A percentile compares a stretch with the other conserved stretches of the same genome.
These are phyloP conservation scores for Psophia crepitans DNA, from an alignment of 2,113 vertebrate species.

Conservation along the genomic window DNA sequence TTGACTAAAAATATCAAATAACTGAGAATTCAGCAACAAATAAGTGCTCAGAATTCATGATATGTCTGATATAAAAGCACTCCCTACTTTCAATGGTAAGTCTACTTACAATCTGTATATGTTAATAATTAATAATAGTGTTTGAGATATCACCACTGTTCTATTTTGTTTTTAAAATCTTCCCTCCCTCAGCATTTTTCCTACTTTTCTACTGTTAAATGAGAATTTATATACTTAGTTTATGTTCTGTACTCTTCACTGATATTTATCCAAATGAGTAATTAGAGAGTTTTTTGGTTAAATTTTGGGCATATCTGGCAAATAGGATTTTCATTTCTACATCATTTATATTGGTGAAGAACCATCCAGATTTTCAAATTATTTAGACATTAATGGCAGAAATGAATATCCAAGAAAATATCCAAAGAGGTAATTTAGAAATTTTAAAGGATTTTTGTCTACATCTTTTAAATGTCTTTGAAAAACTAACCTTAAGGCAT, in stretches of 20 bases:
- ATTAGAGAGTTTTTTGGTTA: background rate
- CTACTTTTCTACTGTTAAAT: background rate
- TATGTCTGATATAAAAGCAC: background rate
- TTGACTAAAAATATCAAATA: background rate
- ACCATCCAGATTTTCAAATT: background rate
- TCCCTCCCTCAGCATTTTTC: background rate
- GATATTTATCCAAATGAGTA: background rate
- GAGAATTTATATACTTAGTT: background rate
- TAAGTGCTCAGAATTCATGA: background rate
- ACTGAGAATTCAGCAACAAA: background rate
- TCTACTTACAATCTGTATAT: background rate
- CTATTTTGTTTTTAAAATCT: background rate
- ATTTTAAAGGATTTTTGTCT: background rate
- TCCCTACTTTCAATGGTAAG: fast-evolving
- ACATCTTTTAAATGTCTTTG: background rate
- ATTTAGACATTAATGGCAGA: background rate
- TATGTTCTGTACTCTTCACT: background rate
- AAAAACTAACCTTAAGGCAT: background rate
- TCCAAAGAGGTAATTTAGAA: background rate
- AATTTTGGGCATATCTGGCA: background rate
- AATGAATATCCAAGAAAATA: background rate
- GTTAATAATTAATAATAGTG: background rate
- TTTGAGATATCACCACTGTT: background rate
- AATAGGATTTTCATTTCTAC: background rate
- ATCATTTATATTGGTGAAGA: background rate